Evolutionary conservation across 2,113 vertebrate species (phyloP).

Genomic region (Numida meleagris): DNA sequence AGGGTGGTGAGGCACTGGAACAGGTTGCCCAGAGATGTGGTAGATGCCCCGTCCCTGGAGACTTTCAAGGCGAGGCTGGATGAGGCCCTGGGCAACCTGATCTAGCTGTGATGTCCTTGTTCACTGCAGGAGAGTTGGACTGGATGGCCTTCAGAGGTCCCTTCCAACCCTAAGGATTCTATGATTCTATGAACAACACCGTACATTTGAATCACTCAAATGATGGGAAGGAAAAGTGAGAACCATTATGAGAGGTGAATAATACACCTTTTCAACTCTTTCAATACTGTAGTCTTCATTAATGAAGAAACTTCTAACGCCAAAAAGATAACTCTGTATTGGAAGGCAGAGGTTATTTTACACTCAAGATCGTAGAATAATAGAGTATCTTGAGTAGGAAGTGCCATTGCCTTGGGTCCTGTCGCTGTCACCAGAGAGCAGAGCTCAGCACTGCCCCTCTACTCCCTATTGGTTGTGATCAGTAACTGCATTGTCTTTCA

Average conservation of each 20-base stretch:
- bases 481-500: background rate
- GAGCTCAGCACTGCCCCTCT: background rate
- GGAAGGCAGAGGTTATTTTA: background rate
- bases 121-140: no score
- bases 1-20: no score
- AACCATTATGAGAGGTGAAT: background rate
- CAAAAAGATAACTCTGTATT: background rate
- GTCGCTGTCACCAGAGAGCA: background rate
- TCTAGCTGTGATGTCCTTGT: no score
- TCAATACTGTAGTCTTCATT: background rate
- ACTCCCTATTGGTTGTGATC: background rate
- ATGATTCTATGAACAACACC: no score
- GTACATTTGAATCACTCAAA: background rate
- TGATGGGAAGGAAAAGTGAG: background rate
- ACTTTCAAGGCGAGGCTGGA: no score
- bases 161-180: no score
- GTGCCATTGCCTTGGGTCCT: background rate
- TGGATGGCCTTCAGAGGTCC: no score
- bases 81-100: no score
- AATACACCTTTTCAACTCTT: fast-evolving
- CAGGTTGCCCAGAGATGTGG: no score
- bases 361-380: background rate
- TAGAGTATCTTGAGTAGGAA: background rate
- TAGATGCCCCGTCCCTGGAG: no score
- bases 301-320: background rate